Base-by-base conservation (phyloP, 2,113 vertebrate genomes). In the Setophaga petechia region DNA sequence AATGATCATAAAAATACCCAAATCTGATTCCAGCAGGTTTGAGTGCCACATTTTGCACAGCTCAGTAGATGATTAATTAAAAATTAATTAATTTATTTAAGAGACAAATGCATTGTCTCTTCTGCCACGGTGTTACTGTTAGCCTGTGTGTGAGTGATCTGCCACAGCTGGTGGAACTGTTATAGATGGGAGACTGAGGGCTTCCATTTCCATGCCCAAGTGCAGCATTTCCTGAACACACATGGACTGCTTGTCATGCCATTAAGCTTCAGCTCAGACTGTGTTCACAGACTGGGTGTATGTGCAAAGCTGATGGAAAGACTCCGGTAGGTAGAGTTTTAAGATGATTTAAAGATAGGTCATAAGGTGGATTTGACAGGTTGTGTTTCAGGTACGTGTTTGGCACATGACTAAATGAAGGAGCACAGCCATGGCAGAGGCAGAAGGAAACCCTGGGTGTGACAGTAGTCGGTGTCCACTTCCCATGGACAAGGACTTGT, bases 361-460 rank as follows among this genome's bases (percentile, higher is more conserved):
- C 43, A 49, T 16, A 7, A 49, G 8, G 30, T 65, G 31, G 12
- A 57, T 85, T 85, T 59, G 20, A 14, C 6, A 28, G 39, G 12
- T 4, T 31, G 18, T 13, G 11, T 61, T 72, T 84, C 27, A 63
- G 17, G 16, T 75, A 19, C 0, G 0, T 39, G 4, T 49, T 10
- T n/a, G 39, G 30, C 30, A 9, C 1, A 1, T 15, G 62, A 21
- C 37, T 54, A 35, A 78, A 65, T 47, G 28, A 81, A 84, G 31
- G 20, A 72, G 12, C 5, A 17, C 2, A 19, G 27, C 15, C 22
- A 15, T 0, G 1, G 46, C 9, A 10, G 10, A 35, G n/a, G 25
- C 12, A 71, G n/a, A 52, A 69, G 12, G 9, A 59, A 22, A 62
- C 5, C 6, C 3, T 44, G 9, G 4, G 8, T 90, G 23, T 28